Evolutionary conservation across 2,113 vertebrate species (phyloP), one percentile per base, ranked within the genome.

Genomic region (Onychostoma macrolepis): DNA sequence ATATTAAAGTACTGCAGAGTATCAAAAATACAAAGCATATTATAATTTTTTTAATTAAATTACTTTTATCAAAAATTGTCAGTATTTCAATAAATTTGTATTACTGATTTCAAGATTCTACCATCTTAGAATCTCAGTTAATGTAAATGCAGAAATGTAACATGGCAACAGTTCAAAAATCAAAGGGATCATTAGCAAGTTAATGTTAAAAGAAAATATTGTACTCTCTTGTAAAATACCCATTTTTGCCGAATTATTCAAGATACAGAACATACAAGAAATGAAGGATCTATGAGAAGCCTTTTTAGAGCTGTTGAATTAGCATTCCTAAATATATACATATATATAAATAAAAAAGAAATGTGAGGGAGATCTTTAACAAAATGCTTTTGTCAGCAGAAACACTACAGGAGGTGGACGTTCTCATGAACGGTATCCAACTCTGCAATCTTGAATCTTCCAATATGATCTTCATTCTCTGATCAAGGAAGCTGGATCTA

Each of bases 401-500:
- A 84, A 38, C 30, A 8, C 17, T 9, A 38, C 19, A 24, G 43
- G 53, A 50, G 6, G 56, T 38, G 21, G 6, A 7, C 9, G 1
- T 83, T 83, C 6, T 33, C 63, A 69, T 83, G 81, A 71, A 71
- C 43, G 33, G 61, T 50, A 33, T 58, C 50, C 50, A 61, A 61
- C 10, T 1, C 53, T 61, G 19, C 38, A 36, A 50, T 48, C 67
- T 15, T 38, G 48, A 50, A 41, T 74, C 48, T 28, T 50, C 67
- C 48, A 74, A 84, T 72, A 36, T 26, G 82, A 84, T 53, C 48
- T 84, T 74, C 50, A 58, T 26, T 84, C 21, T n/a, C 33, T 65
- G 83, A 89, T 87, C 86, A 89, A 90, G 80, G 77, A 75, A 83
- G 87, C 87, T 80, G 56, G 74, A 84, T 86, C 87, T 89, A 84